Conservation (phyloP, 2,797 vertebrate genomes). For the Malurus splendens region DNA sequence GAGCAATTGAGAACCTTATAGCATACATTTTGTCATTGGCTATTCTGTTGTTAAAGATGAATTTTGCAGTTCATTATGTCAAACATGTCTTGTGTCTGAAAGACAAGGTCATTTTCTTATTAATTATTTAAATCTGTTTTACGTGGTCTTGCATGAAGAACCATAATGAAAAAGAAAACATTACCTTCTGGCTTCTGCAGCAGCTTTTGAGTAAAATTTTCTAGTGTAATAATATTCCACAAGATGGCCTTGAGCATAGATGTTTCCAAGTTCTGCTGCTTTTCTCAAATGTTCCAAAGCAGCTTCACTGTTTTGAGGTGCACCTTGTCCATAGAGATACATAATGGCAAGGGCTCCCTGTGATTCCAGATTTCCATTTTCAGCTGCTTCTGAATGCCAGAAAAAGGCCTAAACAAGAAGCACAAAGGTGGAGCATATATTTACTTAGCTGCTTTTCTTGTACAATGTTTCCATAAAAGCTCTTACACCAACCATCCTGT, state of each 20-base stretch:
- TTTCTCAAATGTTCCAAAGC: slow-evolving; percentile 71
- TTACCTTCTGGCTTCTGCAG: slow-evolving; percentile 72
- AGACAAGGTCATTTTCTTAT: not conserved
- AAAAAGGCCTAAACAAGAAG: slow-evolving; percentile 72
- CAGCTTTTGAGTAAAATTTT: slow-evolving; percentile 75
- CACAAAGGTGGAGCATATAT: not conserved
- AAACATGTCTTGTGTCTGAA: not conserved
- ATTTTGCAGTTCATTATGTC: not conserved
- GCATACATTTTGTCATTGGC: not conserved
- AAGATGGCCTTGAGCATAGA: slow-evolving; percentile 77
- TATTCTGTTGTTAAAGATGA: not conserved
- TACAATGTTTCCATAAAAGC: not conserved
- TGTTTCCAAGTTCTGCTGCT: slow-evolving; percentile 74
- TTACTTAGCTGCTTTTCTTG: not conserved
- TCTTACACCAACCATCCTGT: not conserved
- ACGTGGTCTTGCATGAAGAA: not conserved
- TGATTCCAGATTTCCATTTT: slow-evolving; percentile 80
- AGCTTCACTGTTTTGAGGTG: slow-evolving; percentile 46
- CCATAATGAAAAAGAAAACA: not conserved
- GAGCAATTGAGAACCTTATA: not conserved
- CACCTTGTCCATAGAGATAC: slow-evolving; percentile 76
- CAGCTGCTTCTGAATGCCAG: slow-evolving; percentile 82
- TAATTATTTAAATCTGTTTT: not conserved
- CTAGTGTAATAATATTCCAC: slow-evolving; percentile 75
- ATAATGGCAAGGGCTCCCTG: slow-evolving; percentile 78